Evolutionary conservation across 2,888 invertebrate genomes (phyloP).

Genomic region (Odontocerum albicorne): DNA sequence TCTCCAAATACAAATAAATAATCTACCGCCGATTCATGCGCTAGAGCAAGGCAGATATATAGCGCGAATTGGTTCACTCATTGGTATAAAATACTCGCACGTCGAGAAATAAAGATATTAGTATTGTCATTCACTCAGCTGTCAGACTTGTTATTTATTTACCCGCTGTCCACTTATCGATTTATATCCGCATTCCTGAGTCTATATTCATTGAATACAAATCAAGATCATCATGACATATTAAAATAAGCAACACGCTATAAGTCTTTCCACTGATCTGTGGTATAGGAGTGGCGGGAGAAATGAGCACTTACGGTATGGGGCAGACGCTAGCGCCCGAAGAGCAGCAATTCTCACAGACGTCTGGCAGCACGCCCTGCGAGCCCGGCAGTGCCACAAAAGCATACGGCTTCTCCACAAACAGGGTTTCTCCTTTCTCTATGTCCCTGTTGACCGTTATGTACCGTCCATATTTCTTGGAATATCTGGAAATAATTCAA

Average conservation of each 20-base stretch:
- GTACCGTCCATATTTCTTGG: conserved; percentile 63
- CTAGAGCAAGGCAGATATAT: too few relatives aligned
- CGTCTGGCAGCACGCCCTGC: conserved; percentile 48
- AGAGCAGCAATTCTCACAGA: conserved; percentile 79
- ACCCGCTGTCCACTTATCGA: too few relatives aligned
- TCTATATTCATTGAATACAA: background rate
- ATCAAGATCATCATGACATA: too few relatives aligned
- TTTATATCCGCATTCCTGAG: too few relatives aligned
- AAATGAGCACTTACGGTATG: conserved; percentile 64
- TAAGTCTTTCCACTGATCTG: background rate
- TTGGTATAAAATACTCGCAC: too few relatives aligned
- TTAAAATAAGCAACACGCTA: too few relatives aligned
- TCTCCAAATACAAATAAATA: too few relatives aligned
- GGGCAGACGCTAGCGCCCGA: conserved; percentile 57
- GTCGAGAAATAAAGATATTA: too few relatives aligned
- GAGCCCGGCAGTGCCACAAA: conserved; percentile 67
- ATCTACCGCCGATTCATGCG: too few relatives aligned
- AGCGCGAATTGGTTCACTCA: too few relatives aligned
- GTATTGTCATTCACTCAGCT: too few relatives aligned
- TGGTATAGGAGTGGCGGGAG: background rate
- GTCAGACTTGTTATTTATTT: too few relatives aligned
- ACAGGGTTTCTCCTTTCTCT: conserved; percentile 69
- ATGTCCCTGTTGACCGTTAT: conserved; percentile 63
- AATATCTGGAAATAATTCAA: conserved; percentile 47
- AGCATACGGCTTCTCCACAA: conserved; percentile 79